Conservation (phyloP, 1,140 invertebrate species). For the Manduca sexta region DNA sequence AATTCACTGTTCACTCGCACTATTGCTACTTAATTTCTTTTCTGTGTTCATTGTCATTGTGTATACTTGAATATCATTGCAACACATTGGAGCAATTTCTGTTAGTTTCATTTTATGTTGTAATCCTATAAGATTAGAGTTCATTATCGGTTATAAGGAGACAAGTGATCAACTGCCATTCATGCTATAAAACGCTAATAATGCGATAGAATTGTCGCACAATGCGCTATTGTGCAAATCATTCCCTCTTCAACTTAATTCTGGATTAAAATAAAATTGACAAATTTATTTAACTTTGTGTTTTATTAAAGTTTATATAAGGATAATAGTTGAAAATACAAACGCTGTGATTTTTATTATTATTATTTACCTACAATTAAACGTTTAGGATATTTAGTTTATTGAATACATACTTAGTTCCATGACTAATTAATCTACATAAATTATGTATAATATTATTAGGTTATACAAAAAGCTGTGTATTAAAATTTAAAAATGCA, state of each 20-base stretch:
- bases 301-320: too few species aligned
- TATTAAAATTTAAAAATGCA: too few species aligned
- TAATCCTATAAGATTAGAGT: background rate
- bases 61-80: constrained; percentile 5
- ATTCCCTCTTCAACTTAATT: constrained; percentile 32
- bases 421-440: too few species aligned
- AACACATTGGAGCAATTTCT: background rate
- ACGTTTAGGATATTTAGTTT: too few species aligned
- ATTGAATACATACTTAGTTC: too few species aligned
- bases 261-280: too few species aligned
- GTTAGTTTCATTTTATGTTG: background rate
- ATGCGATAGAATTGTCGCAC: constrained; percentile 28
- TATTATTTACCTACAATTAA: too few species aligned
- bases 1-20: constrained; percentile 1
- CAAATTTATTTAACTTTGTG: too few species aligned
- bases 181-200: constrained; percentile 27
- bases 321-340: too few species aligned
- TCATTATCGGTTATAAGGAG: background rate
- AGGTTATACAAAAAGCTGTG: too few species aligned
- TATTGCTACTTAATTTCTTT: constrained; percentile 16
- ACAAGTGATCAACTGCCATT: constrained; percentile 13
- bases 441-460: too few species aligned
- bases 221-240: constrained; percentile 36
- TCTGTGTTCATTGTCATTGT: constrained; percentile 9
- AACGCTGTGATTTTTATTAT: too few species aligned